Evolutionary conservation across 2,888 invertebrate genomes (phyloP), one percentile per base, ranked within the genome.

Genomic region (Patella caerulea): DNA sequence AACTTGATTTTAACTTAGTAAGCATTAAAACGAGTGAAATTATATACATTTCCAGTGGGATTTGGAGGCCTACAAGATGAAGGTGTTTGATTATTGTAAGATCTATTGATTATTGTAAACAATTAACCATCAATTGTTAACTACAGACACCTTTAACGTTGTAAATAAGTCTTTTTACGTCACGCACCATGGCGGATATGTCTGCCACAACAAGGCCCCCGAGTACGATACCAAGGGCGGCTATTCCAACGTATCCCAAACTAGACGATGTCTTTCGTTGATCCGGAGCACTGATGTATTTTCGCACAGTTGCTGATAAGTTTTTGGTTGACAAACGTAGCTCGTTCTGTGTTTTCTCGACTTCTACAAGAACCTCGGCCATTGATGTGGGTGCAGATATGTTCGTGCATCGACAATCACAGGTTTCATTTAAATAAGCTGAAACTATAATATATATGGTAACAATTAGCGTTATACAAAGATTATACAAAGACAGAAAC

Each of bases 231-330:
- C 59, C 71, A 24, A 78, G 59, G 45, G 75, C 34, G 15, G 71
- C 45, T 9, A 78, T 24, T 17, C 78, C 78, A 34, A 74, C 45
- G 34, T 29, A 59, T 1, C 78, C 78, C 72, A 78, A 45, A 5
- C 55, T 34, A 17, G 71, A 45, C 4, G 74, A 75, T 0, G 78
- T 72, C 19, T 71, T 56, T 4, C 78, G 71, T 55, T 78, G 72
- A 34, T 78, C 78, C 17, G 78, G 75, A 3, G 74, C 78, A 34
- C 78, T 78, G 65, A 56, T 71, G 34, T 75, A 74, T 69, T 78
- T 78, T 12, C 78, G 56, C 29, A 75, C 72, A 1, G 74, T 74
- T 5, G 78, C 71, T 15, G 78, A 78, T 55, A 78, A 74, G 14
- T 71, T 72, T 4, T 72, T 75, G 72, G 74, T 78, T 54, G 70